Evolutionary conservation across 1,140 invertebrate species (phyloP).

Genomic region (Brachionus asplanchnoidis): DNA sequence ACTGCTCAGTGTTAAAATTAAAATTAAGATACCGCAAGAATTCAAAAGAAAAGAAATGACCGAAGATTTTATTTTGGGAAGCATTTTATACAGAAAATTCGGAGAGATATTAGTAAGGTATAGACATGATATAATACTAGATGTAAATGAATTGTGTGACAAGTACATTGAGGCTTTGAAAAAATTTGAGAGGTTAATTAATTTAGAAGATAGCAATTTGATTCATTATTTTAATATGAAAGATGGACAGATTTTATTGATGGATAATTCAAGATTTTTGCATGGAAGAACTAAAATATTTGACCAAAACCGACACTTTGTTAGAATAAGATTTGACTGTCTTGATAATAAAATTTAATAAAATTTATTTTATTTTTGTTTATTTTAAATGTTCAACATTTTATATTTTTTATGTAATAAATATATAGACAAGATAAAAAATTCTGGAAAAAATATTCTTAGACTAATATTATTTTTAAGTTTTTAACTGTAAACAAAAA

Average conservation of each 20-base stretch:
- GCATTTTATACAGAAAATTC: background rate
- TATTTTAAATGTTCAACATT: background rate
- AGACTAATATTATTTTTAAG: too few relatives aligned
- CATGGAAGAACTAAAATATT: conserved; percentile 31
- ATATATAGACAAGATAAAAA: too few relatives aligned
- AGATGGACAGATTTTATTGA: background rate
- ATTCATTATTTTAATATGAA: conserved; percentile 16
- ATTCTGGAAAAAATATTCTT: too few relatives aligned
- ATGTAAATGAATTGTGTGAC: background rate
- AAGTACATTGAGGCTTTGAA: background rate
- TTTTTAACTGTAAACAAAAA: too few relatives aligned
- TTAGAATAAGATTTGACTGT: conserved; percentile 27
- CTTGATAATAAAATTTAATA: background rate
- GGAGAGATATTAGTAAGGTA: background rate
- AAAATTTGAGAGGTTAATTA: conserved; percentile 17
- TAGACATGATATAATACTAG: conserved; percentile 6
- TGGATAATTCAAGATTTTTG: conserved; percentile 23
- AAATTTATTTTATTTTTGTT: background rate
- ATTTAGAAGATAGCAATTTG: background rate
- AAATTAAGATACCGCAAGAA: conserved; percentile 23
- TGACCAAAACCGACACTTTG: background rate
- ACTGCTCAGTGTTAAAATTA: background rate
- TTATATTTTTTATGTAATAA: background rate
- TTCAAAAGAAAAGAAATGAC: background rate
- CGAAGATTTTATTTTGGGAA: background rate